Conservation (phyloP, 2,797 vertebrate species). For the Cygnus olor region DNA sequence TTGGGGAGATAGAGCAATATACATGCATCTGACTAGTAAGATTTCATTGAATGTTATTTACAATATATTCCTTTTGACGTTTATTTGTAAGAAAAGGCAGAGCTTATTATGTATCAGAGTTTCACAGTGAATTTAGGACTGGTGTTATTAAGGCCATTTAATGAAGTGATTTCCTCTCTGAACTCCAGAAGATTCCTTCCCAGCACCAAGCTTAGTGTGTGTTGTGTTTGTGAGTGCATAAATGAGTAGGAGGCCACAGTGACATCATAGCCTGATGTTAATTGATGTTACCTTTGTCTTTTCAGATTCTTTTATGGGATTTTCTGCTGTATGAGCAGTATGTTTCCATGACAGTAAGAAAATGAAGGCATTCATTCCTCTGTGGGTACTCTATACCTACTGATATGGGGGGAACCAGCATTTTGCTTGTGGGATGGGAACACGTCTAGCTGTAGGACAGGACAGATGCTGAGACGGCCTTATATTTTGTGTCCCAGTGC, state of each 20-base stretch:
- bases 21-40: background rate
- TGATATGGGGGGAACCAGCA: fast-evolving
- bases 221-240: slow-evolving; percentile 1
- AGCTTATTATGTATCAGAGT: background rate
- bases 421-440: fast-evolving
- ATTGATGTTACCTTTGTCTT: background rate
- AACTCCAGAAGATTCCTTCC: background rate
- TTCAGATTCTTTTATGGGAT: background rate
- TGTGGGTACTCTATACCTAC: background rate
- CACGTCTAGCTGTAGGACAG: background rate
- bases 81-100: background rate
- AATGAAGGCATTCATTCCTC: background rate
- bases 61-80: background rate
- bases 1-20: background rate
- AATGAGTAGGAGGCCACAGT: background rate
- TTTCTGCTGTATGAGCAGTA: background rate
- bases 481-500: background rate
- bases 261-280: slow-evolving; percentile 11
- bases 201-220: slow-evolving; percentile 21
- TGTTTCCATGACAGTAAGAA: background rate
- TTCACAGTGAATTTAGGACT: slow-evolving; percentile 52
- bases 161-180: slow-evolving; percentile 56
- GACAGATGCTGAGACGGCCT: background rate
- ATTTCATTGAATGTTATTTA: background rate
- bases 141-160: slow-evolving; percentile 16